Evolutionary conservation across 2,888 invertebrate species (phyloP).

Genomic region (Apantesis nais): DNA sequence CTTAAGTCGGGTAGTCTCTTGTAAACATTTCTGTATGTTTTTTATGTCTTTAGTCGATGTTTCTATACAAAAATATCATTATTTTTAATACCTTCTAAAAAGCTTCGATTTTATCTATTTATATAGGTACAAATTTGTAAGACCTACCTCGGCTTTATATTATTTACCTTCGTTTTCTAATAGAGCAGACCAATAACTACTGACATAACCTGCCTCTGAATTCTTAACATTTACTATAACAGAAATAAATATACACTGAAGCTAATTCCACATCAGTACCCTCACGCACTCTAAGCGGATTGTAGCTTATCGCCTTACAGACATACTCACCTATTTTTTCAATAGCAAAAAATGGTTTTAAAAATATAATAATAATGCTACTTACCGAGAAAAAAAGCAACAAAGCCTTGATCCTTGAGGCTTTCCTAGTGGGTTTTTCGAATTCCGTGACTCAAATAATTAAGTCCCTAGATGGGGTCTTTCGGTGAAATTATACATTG

Average conservation of each 20-base stretch:
- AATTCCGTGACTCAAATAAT: conserved; percentile 85
- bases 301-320: conserved; percentile 79
- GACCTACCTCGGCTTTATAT: too few relatives aligned
- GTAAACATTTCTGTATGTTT: conserved; percentile 22
- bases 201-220: not conserved
- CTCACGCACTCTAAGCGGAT: conserved; percentile 80
- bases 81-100: conserved; percentile 20
- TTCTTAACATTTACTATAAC: conserved; percentile 37
- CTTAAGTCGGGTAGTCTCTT: conserved; percentile 22
- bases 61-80: conserved; percentile 13
- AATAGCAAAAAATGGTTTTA: conserved; percentile 74
- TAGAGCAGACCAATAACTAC: not conserved
- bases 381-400: conserved; percentile 69
- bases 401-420: conserved; percentile 77
- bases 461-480: conserved; percentile 77
- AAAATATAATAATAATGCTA: conserved; percentile 64
- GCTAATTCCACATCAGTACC: conserved; percentile 70
- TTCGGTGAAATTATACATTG: conserved; percentile 80
- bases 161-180: too few relatives aligned
- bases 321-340: conserved; percentile 76
- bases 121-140: conserved; percentile 3
- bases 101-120: not conserved
- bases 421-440: conserved; percentile 77
- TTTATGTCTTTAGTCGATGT: conserved; percentile 8
- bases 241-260: conserved; percentile 74